Percentiles rank a stretch among this genome's conserved stretches.
These are phyloP conservation scores for Paramormyrops hopkinsi DNA, from an alignment of 2,797 vertebrate species.

Conservation along the genomic window DNA sequence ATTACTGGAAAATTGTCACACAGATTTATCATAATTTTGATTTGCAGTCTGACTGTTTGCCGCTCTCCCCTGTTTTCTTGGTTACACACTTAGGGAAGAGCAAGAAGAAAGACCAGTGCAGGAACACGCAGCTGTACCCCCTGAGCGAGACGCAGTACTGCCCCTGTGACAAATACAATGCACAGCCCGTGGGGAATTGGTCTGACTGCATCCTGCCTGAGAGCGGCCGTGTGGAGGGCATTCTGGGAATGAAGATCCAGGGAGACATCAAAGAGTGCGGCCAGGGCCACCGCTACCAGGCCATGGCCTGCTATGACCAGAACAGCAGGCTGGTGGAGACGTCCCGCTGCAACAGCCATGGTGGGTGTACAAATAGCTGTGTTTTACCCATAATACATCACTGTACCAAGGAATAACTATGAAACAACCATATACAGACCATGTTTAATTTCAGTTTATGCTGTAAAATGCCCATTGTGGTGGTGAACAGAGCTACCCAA, in stretches of 20 bases:
- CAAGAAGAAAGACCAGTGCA: constrained; percentile 91
- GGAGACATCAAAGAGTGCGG: constrained; percentile 90
- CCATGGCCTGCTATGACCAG: constrained; percentile 94
- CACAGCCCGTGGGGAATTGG: constrained; percentile 93
- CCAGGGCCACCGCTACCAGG: constrained; percentile 91
- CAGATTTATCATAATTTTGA: neutral
- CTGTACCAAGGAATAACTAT: neutral
- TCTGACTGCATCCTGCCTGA: constrained; percentile 91
- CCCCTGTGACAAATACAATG: constrained; percentile 90
- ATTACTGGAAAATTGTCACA: neutral
- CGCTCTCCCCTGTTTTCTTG: neutral
- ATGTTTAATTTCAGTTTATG: neutral
- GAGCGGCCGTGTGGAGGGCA: constrained; percentile 68
- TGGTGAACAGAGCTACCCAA: neutral
- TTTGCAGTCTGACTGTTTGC: neutral
- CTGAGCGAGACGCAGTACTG: constrained; percentile 90
- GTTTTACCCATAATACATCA: neutral
- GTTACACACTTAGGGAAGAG: constrained; percentile 74
- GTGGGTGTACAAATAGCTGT: constrained; percentile 48
- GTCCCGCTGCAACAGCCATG: constrained; percentile 89
- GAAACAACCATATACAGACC: neutral
- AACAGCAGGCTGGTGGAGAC: constrained; percentile 88
- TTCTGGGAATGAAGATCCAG: constrained; percentile 80
- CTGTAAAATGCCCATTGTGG: neutral
- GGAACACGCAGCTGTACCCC: constrained; percentile 81